phyloP scores from a whole-genome alignment of 1,140 invertebrate species.

The Zaprionus kolodkinae region DNA sequence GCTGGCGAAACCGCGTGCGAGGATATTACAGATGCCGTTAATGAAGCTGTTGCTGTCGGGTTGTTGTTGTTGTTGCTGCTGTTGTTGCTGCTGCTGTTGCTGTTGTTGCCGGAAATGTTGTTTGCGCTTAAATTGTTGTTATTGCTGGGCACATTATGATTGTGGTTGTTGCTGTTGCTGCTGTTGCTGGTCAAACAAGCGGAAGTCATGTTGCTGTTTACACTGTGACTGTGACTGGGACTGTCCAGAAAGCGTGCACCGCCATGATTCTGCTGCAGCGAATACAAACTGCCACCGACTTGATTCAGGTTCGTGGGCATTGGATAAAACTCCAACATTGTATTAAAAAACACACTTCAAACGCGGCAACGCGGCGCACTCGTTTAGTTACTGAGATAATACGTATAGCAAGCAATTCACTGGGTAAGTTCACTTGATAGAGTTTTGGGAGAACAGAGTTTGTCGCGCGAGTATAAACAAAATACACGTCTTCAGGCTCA shows the following conservation, averaged over 20 bases:
- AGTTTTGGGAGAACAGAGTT: neutral
- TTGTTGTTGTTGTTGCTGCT: conserved; percentile 60
- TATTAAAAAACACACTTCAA: conserved; percentile 39
- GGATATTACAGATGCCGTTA: conserved; percentile 63
- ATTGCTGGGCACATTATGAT: conserved; percentile 32
- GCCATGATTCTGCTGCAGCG: conserved; percentile 81
- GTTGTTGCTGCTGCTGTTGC: conserved; percentile 46
- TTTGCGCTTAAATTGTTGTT: conserved; percentile 34
- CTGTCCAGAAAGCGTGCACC: conserved; percentile 78
- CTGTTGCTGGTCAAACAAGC: conserved; percentile 39
- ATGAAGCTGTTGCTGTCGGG: conserved; percentile 72
- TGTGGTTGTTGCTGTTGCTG: conserved; percentile 48
- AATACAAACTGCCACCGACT: conserved; percentile 77
- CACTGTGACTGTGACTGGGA: conserved; percentile 55
- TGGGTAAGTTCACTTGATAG: neutral
- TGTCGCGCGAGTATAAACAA: conserved; percentile 16
- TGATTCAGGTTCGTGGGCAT: conserved; percentile 83
- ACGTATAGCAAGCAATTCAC: neutral
- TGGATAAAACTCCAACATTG: conserved; percentile 84
- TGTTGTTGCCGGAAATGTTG: conserved; percentile 68
- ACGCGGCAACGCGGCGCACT: conserved; percentile 1
- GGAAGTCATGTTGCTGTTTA: conserved; percentile 50
- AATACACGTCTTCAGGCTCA: conserved; percentile 5
- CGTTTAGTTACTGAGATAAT: neutral
- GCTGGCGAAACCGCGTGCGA: conserved; percentile 65